phyloP scores from a whole-genome alignment of 2,797 vertebrate genomes.

The Malacoctenus gilli region DNA sequence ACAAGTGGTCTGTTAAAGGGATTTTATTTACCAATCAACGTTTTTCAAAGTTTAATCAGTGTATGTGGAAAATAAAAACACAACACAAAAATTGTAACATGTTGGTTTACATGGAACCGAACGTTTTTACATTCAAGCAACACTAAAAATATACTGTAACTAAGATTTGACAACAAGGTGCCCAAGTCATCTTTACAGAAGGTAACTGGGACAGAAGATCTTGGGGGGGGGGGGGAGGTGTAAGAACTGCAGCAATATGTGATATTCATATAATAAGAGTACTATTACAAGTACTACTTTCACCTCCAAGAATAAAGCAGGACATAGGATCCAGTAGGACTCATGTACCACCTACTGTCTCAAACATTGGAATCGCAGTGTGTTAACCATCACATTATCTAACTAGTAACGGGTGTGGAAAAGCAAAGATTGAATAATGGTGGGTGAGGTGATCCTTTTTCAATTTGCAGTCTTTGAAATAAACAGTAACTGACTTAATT shows the following conservation, averaged over 20 bases:
- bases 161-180: background rate
- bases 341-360: background rate
- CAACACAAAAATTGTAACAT: background rate
- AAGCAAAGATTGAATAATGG: background rate
- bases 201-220: background rate
- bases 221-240: background rate
- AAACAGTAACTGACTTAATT: background rate
- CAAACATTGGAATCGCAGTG: background rate
- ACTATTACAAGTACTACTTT: too few relatives aligned
- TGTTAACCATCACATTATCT: background rate
- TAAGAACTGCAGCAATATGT: too few relatives aligned
- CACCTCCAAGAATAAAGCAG: background rate
- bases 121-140: background rate
- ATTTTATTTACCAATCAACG: too few relatives aligned
- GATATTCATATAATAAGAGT: too few relatives aligned
- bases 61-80: background rate
- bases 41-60: too few relatives aligned
- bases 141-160: background rate
- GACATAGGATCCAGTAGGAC: background rate
- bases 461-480: background rate
- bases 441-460: background rate
- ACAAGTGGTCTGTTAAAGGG: too few relatives aligned
- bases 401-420: background rate
- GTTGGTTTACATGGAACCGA: background rate
- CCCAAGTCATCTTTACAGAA: slow-evolving; percentile 1